Evolutionary conservation across 1,140 invertebrate genomes (phyloP), one percentile per base, ranked within the genome.

Genomic region (Zophobas morio): DNA sequence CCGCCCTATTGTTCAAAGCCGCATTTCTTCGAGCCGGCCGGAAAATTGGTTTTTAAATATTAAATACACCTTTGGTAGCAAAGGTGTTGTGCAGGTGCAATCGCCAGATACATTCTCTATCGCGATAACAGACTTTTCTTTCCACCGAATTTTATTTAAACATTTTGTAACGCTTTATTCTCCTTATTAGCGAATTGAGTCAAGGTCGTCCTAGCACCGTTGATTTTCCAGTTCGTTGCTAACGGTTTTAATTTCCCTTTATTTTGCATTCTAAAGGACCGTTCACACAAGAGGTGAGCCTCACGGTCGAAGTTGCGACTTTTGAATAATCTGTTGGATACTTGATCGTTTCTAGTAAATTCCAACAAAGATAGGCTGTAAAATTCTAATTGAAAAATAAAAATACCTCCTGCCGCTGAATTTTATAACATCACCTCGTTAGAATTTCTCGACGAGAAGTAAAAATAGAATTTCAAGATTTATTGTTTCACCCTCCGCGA

Each of bases 1-100:
- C 81, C 66, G 56, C 76, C 53, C 37, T 37, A 73, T 73, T 73
- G 47, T 56, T 56, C 37, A 54, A 73, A 66, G 37, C 35, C 42
- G 60, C 60, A 66, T 46, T 40, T 42, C 60, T 66, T 66, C n/a
- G 6, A 63, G 35, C 57, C 35, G 57, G 53, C 37, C 60, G 60
- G 37, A 66, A 66, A 20, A 66, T 6, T 4, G 37, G 32, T 66
- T 66, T 66, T 40, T 33, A 1, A 42, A 42, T 66, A 20, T n/a
- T 40, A 40, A 42, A 2, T 20, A 32, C 39, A 2, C 20, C n/a
- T 4, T 51, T 20, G 6, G n/a, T 3, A 8, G 42, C 42, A 3
- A 46, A 46, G 8, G 3, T 46, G 42, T 20, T 20, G 20, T 20
- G 20, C 20, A 20, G 20, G 20, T 20, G 20, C 20, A 20, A 20